Evolutionary conservation across 1,140 invertebrate species (phyloP).

Genomic region (Camponotus vicinus): DNA sequence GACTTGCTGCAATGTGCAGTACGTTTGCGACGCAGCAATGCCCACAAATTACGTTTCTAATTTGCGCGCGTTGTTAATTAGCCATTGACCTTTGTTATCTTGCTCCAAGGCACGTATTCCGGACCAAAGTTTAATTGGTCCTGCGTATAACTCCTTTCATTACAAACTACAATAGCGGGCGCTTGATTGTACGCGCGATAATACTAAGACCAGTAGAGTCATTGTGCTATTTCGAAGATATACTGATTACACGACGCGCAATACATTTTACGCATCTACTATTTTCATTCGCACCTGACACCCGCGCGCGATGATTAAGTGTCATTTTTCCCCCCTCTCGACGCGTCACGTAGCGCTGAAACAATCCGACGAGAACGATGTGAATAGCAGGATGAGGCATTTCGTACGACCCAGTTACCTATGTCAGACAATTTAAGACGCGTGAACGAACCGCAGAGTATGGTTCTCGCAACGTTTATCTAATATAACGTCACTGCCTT

Average conservation of each 20-base stretch:
- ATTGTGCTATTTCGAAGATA: neutral
- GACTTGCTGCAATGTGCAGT: neutral
- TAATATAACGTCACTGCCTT: slow-evolving; percentile 59
- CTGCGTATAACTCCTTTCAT: slow-evolving; percentile 42
- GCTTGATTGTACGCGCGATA: slow-evolving; percentile 45
- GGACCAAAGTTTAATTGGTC: slow-evolving; percentile 52
- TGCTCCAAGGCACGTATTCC: slow-evolving; percentile 26
- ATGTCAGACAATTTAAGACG: slow-evolving; percentile 53
- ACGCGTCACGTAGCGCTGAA: neutral
- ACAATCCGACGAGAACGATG: slow-evolving; percentile 45
- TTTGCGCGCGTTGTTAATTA: slow-evolving; percentile 47
- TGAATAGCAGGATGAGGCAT: slow-evolving; percentile 48
- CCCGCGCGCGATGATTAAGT: slow-evolving; percentile 36
- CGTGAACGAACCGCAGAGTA: slow-evolving; percentile 45
- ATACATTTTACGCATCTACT: neutral
- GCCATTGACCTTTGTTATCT: slow-evolving; percentile 56
- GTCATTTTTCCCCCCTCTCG: slow-evolving; percentile 28
- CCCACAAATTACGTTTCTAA: slow-evolving; percentile 42
- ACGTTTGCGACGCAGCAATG: neutral
- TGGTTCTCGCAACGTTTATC: slow-evolving; percentile 52
- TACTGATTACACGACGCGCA: neutral
- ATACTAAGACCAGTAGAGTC: slow-evolving; percentile 11
- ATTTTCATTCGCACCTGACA: slow-evolving; percentile 10
- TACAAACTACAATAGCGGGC: slow-evolving; percentile 15
- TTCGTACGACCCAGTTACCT: slow-evolving; percentile 53